These are phyloP conservation scores for Plusia festucae DNA, from an alignment of 2,888 invertebrate genomes.

Conservation along the genomic window DNA sequence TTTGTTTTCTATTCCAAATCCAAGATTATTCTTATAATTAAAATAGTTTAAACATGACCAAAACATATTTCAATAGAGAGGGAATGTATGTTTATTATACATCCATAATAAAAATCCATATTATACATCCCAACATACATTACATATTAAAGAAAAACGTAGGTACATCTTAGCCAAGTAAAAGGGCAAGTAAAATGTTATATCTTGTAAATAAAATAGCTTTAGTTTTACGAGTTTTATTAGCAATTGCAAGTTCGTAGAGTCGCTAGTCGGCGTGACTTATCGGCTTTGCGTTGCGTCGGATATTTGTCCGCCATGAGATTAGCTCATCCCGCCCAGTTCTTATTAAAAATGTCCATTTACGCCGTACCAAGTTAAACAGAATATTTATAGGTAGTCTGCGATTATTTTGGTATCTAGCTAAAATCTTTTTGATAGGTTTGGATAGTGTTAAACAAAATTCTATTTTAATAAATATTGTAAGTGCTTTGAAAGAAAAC, in stretches of 20 bases:
- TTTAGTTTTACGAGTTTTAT: constrained; percentile 46
- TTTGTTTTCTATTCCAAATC: too few species aligned
- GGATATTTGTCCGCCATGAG: constrained; percentile 66
- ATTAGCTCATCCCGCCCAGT: constrained; percentile 57
- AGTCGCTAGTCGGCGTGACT: constrained; percentile 40
- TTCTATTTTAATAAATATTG: neutral
- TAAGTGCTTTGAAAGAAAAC: too few species aligned
- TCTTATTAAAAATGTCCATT: constrained; percentile 53
- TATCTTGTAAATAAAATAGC: constrained; percentile 37
- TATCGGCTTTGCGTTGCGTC: constrained; percentile 67
- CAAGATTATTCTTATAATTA: neutral
- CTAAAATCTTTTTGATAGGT: neutral
- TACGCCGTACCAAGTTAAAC: constrained; percentile 25
- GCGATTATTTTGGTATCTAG: neutral
- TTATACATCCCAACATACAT: too few species aligned
- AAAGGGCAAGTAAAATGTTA: neutral
- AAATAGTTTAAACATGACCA: neutral
- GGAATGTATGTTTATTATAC: too few species aligned
- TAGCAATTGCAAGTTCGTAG: constrained; percentile 33
- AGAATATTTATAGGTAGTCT: constrained; percentile 4
- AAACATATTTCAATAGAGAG: neutral
- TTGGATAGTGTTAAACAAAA: neutral
- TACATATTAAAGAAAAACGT: neutral
- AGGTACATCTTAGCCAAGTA: neutral
- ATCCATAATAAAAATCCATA: too few species aligned